Base-by-base conservation (phyloP, 2,888 invertebrate species). In the Eutolmus rufibarbis region DNA sequence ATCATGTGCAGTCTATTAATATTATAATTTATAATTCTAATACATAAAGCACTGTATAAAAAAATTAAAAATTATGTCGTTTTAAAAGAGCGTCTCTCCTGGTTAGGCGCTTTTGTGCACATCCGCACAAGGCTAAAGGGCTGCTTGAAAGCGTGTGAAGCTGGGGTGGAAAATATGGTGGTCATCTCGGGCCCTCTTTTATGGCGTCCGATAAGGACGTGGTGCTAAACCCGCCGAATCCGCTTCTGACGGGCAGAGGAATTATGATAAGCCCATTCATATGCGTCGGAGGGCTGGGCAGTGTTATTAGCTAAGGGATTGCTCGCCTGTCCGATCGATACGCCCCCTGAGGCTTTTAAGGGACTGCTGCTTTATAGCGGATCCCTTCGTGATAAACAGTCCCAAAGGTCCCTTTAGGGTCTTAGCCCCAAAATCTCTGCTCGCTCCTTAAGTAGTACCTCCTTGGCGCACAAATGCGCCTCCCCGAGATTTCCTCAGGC, bases 371-470 rank as follows among this genome's bases (percentile, higher is more conserved):
- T 84, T 84, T 84, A 84, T 84, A 66, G 84, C n/a, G 37, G 84
- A 84, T 57, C 84, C 57, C 28, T 74, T 84, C 66, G 23, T 74
- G 84, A 84, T 84, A 84, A 84, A 57, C 23, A 84, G 66, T 84
- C 84, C 84, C 74, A 43, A 37, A 37, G 84, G 84, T 66, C 57
- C 43, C 57, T 56, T 81, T 81, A 56, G 51, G 81, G 81, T 51
- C 81, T 78, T 14, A 81, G 51, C 43, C 28, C 56, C 31, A 31
- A 51, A 81, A 81, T 81, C 81, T 81, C 51, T n/a, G 56, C 79
- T 40, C n/a, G 43, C 31, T 56, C 81, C 84, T 84, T 84, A 66
- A 74, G 79, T 79, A 40, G 46, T 40, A 9, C 74, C 57, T 31
- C 81, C 43, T 28, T 51, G 19, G 40, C 78, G 51, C 46, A 81